These are phyloP conservation scores for Harpagoxenus sublaevis DNA, from an alignment of 2,888 invertebrate species.

Conservation along the genomic window DNA sequence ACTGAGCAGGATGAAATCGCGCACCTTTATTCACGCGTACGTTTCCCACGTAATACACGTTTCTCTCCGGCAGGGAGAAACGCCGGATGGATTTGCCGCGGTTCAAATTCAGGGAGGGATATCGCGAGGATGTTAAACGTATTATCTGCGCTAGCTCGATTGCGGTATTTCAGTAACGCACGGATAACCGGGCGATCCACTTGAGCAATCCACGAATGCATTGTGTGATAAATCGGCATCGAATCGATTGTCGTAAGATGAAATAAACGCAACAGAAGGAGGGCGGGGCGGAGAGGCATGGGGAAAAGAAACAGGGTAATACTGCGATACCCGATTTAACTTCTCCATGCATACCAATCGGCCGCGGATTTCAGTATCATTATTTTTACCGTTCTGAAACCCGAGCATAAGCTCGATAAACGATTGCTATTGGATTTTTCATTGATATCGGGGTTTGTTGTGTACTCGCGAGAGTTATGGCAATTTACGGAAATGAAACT, in stretches of 20 bases:
- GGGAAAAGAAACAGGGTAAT: not conserved
- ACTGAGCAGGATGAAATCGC: constrained; percentile 1
- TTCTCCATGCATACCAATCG: constrained; percentile 51
- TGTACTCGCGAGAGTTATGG: constrained; percentile 4
- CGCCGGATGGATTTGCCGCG: constrained; percentile 9
- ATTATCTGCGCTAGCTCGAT: constrained; percentile 32
- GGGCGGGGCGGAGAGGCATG: not conserved
- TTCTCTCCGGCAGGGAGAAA: not conserved
- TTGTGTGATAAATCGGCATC: constrained; percentile 26
- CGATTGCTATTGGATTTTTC: constrained; percentile 34
- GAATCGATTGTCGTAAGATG: constrained; percentile 41
- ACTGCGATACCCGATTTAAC: constrained; percentile 38
- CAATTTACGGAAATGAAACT: not conserved
- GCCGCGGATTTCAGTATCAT: constrained; percentile 33
- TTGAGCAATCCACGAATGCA: constrained; percentile 25
- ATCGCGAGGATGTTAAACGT: constrained; percentile 34
- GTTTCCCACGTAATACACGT: not conserved
- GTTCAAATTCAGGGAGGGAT: constrained; percentile 9
- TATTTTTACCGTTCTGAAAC: constrained; percentile 15
- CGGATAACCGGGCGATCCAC: constrained; percentile 21
- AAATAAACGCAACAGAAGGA: constrained; percentile 20
- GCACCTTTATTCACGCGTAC: constrained; percentile 9
- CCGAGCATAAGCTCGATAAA: constrained; percentile 33
- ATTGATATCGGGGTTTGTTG: not conserved
- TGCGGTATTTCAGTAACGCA: constrained; percentile 31